These are phyloP conservation scores for Sapajus apella DNA, from an alignment of 2,113 vertebrate species.

Conservation along the genomic window DNA sequence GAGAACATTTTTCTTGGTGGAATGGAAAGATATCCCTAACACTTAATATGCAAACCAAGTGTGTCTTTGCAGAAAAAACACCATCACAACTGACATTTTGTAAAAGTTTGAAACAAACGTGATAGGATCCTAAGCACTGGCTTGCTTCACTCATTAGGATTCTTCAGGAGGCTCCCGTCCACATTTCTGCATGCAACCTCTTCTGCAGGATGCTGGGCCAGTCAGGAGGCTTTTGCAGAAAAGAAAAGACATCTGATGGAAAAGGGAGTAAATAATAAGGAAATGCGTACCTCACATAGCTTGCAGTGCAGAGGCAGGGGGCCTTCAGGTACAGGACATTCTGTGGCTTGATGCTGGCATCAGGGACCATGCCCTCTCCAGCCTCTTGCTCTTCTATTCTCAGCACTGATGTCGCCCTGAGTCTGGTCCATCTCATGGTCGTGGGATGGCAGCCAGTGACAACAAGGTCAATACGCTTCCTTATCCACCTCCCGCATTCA, in stretches of 20 bases:
- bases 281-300: fast-evolving
- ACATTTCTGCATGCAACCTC: fast-evolving
- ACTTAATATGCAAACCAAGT: not conserved
- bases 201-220: fast-evolving
- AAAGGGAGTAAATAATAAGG: no score
- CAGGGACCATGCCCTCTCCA: not conserved
- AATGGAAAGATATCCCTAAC: not conserved
- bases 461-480: fast-evolving
- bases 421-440: not conserved
- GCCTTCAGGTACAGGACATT: not conserved
- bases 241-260: not conserved
- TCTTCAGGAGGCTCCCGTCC: fast-evolving
- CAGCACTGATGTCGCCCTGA: not conserved
- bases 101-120: fast-evolving
- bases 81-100: fast-evolving
- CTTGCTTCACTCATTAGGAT: fast-evolving
- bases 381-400: not conserved
- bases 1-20: not conserved
- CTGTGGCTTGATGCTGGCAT: fast-evolving
- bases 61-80: not conserved
- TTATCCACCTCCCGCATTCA: not conserved
- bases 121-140: fast-evolving
- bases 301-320: no score
- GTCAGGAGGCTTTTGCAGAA: not conserved
- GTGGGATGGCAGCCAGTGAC: not conserved